phyloP scores from a whole-genome alignment of 2,797 vertebrate genomes.

The Lycodopsis pacificus region DNA sequence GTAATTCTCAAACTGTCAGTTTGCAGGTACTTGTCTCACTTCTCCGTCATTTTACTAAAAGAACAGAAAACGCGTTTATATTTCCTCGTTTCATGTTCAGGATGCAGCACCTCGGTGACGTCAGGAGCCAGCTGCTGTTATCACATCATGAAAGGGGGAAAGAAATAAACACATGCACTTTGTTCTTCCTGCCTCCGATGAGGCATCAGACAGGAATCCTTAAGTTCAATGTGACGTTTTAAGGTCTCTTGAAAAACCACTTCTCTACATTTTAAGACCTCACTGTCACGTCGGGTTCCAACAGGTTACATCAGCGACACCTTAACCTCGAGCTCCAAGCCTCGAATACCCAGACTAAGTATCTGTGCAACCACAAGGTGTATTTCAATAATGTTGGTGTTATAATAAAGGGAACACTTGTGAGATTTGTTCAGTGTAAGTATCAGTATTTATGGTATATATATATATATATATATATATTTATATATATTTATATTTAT shows the following conservation, averaged over 20 bases:
- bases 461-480: too few species aligned
- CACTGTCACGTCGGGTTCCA: not conserved
- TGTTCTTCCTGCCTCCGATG: not conserved
- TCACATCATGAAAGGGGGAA: not conserved
- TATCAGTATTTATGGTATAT: too few species aligned
- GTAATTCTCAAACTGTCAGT: too few species aligned
- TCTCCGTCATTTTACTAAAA: not conserved
- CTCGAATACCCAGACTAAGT: too few species aligned
- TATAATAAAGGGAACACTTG: too few species aligned
- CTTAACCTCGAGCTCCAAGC: too few species aligned
- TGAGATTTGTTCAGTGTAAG: too few species aligned
- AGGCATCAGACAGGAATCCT: not conserved
- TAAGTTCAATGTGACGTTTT: rapidly evolving
- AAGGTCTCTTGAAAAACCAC: not conserved
- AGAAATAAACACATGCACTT: not conserved
- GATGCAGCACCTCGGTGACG: not conserved
- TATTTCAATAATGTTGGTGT: too few species aligned
- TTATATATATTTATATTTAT: too few species aligned
- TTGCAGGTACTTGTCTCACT: not conserved
- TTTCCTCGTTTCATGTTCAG: not conserved
- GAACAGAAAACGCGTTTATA: not conserved
- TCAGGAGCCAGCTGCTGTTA: not conserved
- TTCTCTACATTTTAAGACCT: not conserved
- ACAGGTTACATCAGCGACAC: not conserved
- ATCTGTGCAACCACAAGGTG: too few species aligned